Percentiles rank a stretch among this genome's conserved stretches.
phyloP scores from a whole-genome alignment of 1,140 invertebrate species.

The Bombus haemorrhoidalis region DNA sequence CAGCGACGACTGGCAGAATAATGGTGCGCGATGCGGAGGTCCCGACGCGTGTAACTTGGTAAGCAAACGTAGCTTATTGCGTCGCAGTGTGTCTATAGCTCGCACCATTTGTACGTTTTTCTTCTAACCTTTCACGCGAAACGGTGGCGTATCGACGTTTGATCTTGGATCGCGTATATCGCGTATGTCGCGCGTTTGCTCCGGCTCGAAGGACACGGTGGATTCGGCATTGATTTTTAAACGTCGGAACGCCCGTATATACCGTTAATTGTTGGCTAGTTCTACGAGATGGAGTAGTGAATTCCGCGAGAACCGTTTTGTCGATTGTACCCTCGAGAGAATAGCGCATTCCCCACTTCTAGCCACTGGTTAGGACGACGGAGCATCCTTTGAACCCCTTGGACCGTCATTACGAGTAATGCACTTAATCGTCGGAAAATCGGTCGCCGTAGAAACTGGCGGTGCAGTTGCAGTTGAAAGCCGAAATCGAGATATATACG shows the following conservation, averaged over 20 bases:
- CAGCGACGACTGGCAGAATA: slow-evolving; percentile 11
- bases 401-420: slow-evolving; percentile 40
- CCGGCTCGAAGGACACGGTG: background rate
- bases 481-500: background rate
- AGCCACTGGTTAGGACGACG: background rate
- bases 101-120: background rate
- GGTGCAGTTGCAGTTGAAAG: background rate
- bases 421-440: slow-evolving; percentile 43
- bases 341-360: background rate
- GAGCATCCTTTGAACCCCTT: slow-evolving; percentile 27
- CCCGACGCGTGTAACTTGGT: slow-evolving; percentile 46
- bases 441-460: slow-evolving; percentile 6
- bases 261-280: background rate
- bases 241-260: background rate
- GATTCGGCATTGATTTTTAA: slow-evolving; percentile 30
- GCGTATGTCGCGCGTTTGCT: too few relatives aligned
- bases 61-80: slow-evolving; percentile 27
- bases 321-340: slow-evolving; percentile 24
- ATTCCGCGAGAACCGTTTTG: slow-evolving; percentile 25
- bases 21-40: slow-evolving; percentile 45
- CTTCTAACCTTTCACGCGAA: background rate
- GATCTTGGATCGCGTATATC: background rate
- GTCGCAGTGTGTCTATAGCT: background rate
- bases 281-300: background rate
- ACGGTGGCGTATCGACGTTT: background rate